These are phyloP conservation scores for zebrafish (Danio rerio) DNA, from an alignment of 2,113 vertebrate species.

Conservation along the genomic window GRCz12tu NC_133195.1:20197501-20198000, in stretches of 20 bases:
- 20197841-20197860: conserved; percentile 18
- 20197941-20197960: neutral
- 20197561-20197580: conserved; percentile 48
- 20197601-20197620: conserved; percentile 44
- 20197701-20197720: conserved; percentile 40
- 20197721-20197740: conserved; percentile 28
- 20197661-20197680: conserved; percentile 30
- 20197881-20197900: conserved; percentile 14
- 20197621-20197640: conserved; percentile 55
- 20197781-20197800: neutral
- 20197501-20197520: conserved; percentile 53
- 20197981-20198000: neutral
- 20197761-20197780: neutral
- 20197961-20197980: neutral
- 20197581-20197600: conserved; percentile 40
- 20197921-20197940: conserved; percentile 5
- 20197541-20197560: conserved; percentile 44
- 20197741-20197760: conserved; percentile 22
- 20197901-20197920: conserved; percentile 1
- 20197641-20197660: conserved; percentile 49
- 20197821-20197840: conserved; percentile 33
- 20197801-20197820: conserved; percentile 7
- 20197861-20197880: conserved; percentile 5
- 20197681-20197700: conserved; percentile 11
- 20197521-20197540: conserved; percentile 48